phyloP scores from a whole-genome alignment of 35 echinoderm and acorn worm genomes.

The Apostichopus parvimensis region DNA sequence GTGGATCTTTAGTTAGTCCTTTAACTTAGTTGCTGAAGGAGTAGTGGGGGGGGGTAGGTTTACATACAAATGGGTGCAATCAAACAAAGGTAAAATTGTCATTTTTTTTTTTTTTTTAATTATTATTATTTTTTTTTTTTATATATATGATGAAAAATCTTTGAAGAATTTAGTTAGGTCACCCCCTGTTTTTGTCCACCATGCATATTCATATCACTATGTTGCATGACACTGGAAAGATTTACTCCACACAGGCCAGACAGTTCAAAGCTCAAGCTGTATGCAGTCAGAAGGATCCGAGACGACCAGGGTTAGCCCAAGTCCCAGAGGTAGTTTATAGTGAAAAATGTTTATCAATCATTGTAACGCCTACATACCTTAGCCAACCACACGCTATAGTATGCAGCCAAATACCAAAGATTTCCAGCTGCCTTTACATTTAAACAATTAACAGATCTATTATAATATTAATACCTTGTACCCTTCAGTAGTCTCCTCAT shows the following conservation, averaged over 20 bases:
- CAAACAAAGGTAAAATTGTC: background rate
- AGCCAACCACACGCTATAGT: background rate
- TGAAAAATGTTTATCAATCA: background rate
- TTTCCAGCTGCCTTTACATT: background rate
- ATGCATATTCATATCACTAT: constrained; percentile 11
- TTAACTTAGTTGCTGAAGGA: no score
- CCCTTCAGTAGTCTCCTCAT: no score
- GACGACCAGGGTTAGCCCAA: background rate
- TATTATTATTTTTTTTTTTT: background rate
- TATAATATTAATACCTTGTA: background rate
- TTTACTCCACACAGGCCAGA: constrained; percentile 33
- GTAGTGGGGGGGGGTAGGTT: no score
- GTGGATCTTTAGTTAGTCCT: no score
- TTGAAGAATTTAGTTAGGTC: no score
- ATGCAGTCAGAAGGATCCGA: constrained; percentile 19
- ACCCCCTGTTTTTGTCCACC: background rate
- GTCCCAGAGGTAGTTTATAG: constrained; percentile 16
- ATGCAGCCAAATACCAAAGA: background rate
- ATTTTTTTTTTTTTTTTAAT: background rate
- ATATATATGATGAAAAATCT: background rate
- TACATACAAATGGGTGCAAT: no score
- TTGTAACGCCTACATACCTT: background rate
- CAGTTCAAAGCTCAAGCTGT: constrained; percentile 10
- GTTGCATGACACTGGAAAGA: constrained; percentile 37
- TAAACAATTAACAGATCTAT: background rate